A percentile compares a stretch with the other conserved stretches of the same genome.
These are phyloP conservation scores for Philereme transversata DNA, from an alignment of 2,888 invertebrate species.

Conservation along the genomic window DNA sequence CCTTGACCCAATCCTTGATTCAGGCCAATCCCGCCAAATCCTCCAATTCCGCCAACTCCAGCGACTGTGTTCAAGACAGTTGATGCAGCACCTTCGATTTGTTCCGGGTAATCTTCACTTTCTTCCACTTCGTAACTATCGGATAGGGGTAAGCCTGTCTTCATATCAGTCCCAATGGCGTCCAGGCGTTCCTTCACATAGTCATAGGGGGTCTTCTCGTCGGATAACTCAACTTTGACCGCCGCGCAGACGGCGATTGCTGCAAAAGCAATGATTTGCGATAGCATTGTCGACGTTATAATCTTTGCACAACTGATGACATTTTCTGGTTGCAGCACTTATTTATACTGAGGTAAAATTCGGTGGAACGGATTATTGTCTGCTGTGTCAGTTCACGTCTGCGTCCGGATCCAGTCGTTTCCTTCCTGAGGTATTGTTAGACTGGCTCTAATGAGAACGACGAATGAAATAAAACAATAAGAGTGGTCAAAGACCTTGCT, in stretches of 20 bases:
- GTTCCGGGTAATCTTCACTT: slow-evolving; percentile 83
- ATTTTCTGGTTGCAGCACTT: slow-evolving; percentile 70
- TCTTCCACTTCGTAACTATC: slow-evolving; percentile 84
- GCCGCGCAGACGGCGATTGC: slow-evolving; percentile 56
- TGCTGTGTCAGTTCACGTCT: slow-evolving; percentile 73
- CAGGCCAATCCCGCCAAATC: slow-evolving; percentile 42
- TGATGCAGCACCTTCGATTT: slow-evolving; percentile 73
- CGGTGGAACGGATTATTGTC: slow-evolving; percentile 73
- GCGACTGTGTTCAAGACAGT: slow-evolving; percentile 66
- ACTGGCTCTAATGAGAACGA: slow-evolving; percentile 78
- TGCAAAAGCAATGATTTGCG: slow-evolving; percentile 57
- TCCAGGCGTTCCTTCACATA: slow-evolving; percentile 73
- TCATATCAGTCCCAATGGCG: slow-evolving; percentile 59
- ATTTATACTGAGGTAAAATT: slow-evolving; percentile 79
- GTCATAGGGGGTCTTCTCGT: slow-evolving; percentile 76
- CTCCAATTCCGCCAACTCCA: slow-evolving; percentile 58
- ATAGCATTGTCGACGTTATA: slow-evolving; percentile 67
- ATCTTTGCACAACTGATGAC: slow-evolving; percentile 74
- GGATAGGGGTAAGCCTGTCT: slow-evolving; percentile 69
- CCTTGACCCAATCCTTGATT: slow-evolving; percentile 44
- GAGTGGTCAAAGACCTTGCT: slow-evolving; percentile 78
- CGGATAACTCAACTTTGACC: slow-evolving; percentile 63
- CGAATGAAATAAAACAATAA: slow-evolving; percentile 75
- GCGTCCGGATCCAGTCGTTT: slow-evolving; percentile 69
- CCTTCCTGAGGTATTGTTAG: slow-evolving; percentile 82